A percentile compares a stretch with the other conserved stretches of the same genome.
These are phyloP conservation scores for Agrilus biguttatus DNA, from an alignment of 2,888 invertebrate genomes.

Conservation along the genomic window DNA sequence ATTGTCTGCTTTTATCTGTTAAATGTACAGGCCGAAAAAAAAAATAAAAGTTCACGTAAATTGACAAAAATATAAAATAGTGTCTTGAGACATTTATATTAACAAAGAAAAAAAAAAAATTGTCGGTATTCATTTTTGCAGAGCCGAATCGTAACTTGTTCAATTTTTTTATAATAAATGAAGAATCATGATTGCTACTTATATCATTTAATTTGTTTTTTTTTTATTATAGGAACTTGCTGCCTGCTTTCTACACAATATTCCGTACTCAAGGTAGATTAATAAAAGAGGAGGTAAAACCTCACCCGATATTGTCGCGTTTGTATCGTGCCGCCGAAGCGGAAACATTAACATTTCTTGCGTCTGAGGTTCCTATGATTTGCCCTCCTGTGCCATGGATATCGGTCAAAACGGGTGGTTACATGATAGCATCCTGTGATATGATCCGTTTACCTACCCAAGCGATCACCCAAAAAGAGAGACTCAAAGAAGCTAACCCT, in stretches of 20 bases:
- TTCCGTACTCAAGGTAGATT: slow-evolving; percentile 52
- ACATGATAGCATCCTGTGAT: slow-evolving; percentile 52
- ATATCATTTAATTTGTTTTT: no score
- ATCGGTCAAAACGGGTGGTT: slow-evolving; percentile 54
- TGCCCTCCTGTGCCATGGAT: slow-evolving; percentile 83
- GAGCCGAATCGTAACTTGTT: no score
- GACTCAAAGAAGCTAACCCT: slow-evolving; percentile 41
- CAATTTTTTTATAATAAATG: no score
- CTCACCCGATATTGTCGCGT: slow-evolving; percentile 63
- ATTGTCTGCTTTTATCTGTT: no score
- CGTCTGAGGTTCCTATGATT: slow-evolving; percentile 57
- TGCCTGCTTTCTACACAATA: slow-evolving; percentile 69
- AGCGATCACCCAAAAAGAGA: slow-evolving; percentile 49
- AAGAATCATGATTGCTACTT: no score
- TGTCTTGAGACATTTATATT: no score
- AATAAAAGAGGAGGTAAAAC: slow-evolving; percentile 62
- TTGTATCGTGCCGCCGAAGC: slow-evolving; percentile 54
- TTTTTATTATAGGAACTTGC: slow-evolving; percentile 37
- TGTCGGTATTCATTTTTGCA: no score
- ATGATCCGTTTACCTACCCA: slow-evolving; percentile 45
- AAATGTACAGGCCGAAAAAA: no score
- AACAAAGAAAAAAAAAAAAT: no score
- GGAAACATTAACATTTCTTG: slow-evolving; percentile 56
- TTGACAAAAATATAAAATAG: no score
- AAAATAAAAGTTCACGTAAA: no score